These are phyloP conservation scores for Rafetus swinhoei DNA, from an alignment of 2,113 vertebrate genomes.

Conservation along the genomic window DNA sequence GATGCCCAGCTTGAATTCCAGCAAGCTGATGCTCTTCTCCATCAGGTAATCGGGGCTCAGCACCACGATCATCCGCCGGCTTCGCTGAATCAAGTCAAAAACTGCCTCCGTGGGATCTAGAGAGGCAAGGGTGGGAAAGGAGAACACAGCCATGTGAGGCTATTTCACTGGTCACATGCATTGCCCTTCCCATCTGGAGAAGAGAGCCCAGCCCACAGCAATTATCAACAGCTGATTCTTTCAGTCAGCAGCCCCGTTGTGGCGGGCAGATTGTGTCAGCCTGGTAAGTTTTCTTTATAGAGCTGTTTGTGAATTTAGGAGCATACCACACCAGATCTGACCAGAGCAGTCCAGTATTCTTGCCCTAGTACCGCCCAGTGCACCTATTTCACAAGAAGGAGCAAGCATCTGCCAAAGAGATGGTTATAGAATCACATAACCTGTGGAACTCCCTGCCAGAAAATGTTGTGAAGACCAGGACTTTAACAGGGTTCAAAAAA, in stretches of 20 bases:
- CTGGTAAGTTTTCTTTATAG: no score
- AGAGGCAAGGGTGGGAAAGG: constrained; percentile 36
- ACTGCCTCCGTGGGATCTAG: constrained; percentile 88
- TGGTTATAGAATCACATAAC: background rate
- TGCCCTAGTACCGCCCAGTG: no score
- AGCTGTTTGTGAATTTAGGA: background rate
- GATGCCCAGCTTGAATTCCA: constrained; percentile 91
- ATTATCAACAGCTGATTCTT: background rate
- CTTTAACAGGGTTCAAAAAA: no score
- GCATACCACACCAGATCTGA: background rate
- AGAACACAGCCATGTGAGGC: constrained; percentile 44
- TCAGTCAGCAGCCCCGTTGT: background rate
- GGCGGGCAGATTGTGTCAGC: background rate
- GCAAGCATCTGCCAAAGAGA: background rate
- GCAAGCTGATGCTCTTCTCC: constrained; percentile 90
- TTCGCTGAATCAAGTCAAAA: constrained; percentile 89
- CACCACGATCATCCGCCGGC: constrained; percentile 89
- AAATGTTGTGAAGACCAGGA: no score
- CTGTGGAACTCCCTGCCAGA: no score
- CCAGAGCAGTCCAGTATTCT: no score
- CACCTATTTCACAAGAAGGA: background rate
- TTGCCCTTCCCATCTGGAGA: background rate
- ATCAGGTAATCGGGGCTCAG: constrained; percentile 87
- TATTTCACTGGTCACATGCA: background rate
- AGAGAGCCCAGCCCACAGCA: background rate